phyloP scores from a whole-genome alignment of 2,797 vertebrate species.

The Sebastes kiyomatsui region DNA sequence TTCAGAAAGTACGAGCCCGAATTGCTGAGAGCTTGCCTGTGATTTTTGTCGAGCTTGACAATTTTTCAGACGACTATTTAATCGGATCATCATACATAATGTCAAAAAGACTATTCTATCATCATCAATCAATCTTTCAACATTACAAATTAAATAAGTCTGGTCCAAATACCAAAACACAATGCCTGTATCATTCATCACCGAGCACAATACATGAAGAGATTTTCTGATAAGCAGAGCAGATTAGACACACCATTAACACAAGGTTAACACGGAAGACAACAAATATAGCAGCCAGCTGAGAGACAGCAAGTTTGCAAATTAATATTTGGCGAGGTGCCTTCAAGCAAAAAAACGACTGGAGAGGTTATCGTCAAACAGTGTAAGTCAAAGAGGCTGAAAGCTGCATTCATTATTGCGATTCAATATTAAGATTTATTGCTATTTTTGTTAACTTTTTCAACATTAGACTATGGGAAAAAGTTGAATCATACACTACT shows the following conservation, averaged over 20 bases:
- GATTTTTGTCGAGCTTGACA: constrained; percentile 10
- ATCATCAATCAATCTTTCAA: background rate
- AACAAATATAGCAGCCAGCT: constrained; percentile 31
- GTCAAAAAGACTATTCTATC: background rate
- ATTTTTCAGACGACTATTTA: background rate
- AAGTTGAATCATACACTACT: too few relatives aligned
- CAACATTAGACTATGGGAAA: too few relatives aligned
- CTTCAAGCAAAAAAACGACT: constrained; percentile 25
- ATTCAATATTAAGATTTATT: too few relatives aligned
- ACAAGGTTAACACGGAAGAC: constrained; percentile 25
- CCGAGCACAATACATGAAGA: background rate
- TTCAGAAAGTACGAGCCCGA: background rate
- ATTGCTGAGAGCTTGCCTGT: background rate
- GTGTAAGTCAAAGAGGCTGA: constrained; percentile 1
- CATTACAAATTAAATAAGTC: background rate
- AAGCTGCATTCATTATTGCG: background rate
- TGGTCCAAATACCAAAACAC: background rate
- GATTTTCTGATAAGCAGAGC: background rate
- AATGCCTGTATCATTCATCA: background rate
- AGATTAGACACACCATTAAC: constrained; percentile 12
- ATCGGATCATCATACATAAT: background rate
- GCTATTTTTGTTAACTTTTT: too few relatives aligned
- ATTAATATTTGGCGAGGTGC: constrained; percentile 29
- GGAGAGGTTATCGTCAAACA: constrained; percentile 22
- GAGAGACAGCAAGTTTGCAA: constrained; percentile 25